Conservation (phyloP, 2,113 vertebrate genomes). For the Oenanthe melanoleuca region DNA sequence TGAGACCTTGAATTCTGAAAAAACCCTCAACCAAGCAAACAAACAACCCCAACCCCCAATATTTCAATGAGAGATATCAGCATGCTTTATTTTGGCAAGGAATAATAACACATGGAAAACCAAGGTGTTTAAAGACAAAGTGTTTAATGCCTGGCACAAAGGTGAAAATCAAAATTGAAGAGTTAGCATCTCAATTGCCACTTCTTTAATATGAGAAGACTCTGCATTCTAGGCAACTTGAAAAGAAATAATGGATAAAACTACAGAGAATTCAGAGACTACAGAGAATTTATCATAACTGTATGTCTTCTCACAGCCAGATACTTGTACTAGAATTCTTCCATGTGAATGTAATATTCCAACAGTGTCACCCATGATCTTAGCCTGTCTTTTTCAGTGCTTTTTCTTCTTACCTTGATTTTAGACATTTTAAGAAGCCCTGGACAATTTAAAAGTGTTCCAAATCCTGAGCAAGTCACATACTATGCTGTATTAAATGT, state of each 20-base stretch:
- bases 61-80: not conserved
- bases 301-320: not conserved
- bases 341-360: not conserved
- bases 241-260: not conserved
- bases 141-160: not conserved
- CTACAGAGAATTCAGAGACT: not conserved
- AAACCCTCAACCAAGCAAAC: fast-evolving
- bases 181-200: not conserved
- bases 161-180: not conserved
- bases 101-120: not conserved
- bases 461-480: too few relatives aligned
- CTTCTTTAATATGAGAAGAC: not conserved
- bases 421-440: not conserved
- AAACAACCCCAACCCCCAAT: not conserved
- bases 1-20: not conserved
- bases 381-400: not conserved
- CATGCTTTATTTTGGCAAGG: not conserved
- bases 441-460: not conserved
- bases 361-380: not conserved
- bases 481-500: not conserved
- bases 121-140: not conserved
- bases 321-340: not conserved
- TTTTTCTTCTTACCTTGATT: too few relatives aligned
- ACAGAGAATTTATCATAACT: not conserved
- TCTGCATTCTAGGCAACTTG: not conserved